phyloP scores from a whole-genome alignment of 2,113 vertebrate genomes.

The Laterallus jamaicensis region DNA sequence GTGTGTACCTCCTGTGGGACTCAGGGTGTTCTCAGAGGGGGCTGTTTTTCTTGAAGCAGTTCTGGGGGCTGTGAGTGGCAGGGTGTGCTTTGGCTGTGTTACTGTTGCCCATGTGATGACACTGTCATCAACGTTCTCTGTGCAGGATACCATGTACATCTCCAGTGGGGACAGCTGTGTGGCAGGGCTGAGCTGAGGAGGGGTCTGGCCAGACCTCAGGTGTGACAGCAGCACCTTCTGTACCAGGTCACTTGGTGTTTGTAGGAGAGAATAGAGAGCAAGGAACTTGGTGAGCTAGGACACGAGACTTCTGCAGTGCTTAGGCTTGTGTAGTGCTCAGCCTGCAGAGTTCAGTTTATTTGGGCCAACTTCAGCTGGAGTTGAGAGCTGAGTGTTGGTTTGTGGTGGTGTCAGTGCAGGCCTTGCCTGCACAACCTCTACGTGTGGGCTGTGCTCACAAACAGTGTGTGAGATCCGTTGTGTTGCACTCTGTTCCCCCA shows the following conservation, averaged over 20 bases:
- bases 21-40: neutral
- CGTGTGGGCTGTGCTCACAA: rapidly evolving
- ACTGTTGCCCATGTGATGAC: neutral
- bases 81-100: neutral
- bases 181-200: neutral
- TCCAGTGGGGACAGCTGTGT: neutral
- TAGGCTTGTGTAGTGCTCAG: neutral
- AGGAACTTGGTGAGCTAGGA: neutral
- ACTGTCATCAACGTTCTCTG: too few species aligned
- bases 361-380: neutral
- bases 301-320: rapidly evolving
- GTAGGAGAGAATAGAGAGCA: too few species aligned
- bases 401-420: neutral
- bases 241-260: neutral
- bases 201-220: neutral
- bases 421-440: neutral
- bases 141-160: neutral
- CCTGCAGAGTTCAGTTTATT: neutral
- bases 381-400: neutral
- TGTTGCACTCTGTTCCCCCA: neutral
- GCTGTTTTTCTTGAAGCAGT: neutral
- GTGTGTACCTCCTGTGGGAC: rapidly evolving
- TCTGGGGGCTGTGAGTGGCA: neutral
- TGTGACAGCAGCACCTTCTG: neutral
- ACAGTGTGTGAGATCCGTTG: neutral